Conservation (phyloP, 2,113 vertebrate genomes). For the Theristicus caerulescens region DNA sequence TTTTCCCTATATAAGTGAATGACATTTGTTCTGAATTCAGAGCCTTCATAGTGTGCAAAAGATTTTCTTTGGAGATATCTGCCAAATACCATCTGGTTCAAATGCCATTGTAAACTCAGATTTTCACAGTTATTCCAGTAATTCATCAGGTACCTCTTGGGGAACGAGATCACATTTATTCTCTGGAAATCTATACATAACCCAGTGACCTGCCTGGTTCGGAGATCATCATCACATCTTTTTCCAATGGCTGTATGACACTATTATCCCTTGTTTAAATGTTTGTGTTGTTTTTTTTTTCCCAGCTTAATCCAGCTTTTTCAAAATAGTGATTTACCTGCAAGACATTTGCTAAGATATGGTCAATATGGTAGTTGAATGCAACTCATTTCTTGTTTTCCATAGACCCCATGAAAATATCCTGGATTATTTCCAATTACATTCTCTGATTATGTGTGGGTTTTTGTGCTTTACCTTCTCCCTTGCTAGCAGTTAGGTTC, state of each 20-base stretch:
- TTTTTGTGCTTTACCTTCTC: neutral
- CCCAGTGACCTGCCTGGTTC: neutral
- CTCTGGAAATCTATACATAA: neutral
- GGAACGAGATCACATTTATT: neutral
- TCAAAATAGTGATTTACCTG: neutral
- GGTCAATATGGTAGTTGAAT: neutral
- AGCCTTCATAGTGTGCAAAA: neutral
- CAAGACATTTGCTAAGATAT: neutral
- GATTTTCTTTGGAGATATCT: neutral
- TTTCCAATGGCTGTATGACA: neutral
- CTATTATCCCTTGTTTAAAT: neutral
- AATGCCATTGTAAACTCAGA: neutral
- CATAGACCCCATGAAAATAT: neutral
- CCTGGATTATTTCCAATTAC: neutral
- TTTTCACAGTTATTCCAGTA: neutral
- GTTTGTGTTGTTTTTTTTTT: neutral
- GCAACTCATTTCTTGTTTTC: neutral
- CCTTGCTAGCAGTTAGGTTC: neutral
- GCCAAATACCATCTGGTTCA: neutral
- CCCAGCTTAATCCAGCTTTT: neutral
- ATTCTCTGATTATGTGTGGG: accelerated
- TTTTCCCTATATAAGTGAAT: neutral
- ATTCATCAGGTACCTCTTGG: neutral
- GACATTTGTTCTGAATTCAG: neutral
- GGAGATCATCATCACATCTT: neutral